phyloP scores from a whole-genome alignment of 2,113 vertebrate genomes.

The Todiramphus chloris region DNA sequence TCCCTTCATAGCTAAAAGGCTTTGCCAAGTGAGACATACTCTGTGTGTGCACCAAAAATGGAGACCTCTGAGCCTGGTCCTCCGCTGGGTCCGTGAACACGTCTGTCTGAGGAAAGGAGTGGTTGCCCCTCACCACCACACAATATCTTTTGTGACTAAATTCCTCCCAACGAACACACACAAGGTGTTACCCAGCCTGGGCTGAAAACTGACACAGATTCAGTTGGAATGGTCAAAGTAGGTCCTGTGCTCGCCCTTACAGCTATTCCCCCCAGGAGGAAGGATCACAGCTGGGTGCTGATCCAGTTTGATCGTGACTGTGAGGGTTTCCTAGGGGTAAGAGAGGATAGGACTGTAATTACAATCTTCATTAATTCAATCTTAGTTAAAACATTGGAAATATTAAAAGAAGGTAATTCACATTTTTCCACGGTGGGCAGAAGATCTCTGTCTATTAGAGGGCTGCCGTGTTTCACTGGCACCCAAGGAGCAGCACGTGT shows the following conservation, averaged over 20 bases:
- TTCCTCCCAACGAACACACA: background rate
- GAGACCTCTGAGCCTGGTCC: background rate
- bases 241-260: background rate
- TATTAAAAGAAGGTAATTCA: too few relatives aligned
- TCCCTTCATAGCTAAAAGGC: background rate
- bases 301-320: background rate
- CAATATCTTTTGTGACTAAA: background rate
- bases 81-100: rapidly evolving
- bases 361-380: background rate
- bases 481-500: background rate
- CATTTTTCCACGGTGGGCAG: background rate
- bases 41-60: background rate
- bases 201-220: background rate
- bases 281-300: background rate
- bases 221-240: background rate
- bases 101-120: background rate
- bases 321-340: background rate
- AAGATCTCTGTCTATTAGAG: background rate
- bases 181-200: rapidly evolving
- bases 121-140: background rate
- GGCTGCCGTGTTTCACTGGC: rapidly evolving
- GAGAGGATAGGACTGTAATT: background rate
- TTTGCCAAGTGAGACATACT: rapidly evolving
- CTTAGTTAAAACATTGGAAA: background rate
- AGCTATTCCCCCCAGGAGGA: background rate